Evolutionary conservation across 2,888 invertebrate genomes (phyloP).

Genomic region (Myopa tessellatipennis): DNA sequence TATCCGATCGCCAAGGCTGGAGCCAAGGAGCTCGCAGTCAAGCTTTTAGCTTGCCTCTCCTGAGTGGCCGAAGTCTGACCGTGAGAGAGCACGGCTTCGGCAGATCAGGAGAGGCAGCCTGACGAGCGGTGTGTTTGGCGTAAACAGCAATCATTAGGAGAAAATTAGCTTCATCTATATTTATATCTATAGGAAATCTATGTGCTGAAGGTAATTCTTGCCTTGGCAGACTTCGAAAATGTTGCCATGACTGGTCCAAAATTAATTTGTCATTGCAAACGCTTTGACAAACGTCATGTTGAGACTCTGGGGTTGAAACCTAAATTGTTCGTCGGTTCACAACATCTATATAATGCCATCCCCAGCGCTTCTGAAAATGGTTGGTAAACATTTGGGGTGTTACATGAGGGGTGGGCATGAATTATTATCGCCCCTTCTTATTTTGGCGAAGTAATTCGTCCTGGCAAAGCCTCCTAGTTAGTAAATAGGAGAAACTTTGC

Average conservation of each 20-base stretch:
- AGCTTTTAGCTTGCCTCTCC: no score
- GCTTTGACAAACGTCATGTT: background rate
- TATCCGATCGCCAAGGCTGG: no score
- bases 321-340: background rate
- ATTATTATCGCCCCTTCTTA: constrained; percentile 4
- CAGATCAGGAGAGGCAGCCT: no score
- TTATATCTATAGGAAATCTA: background rate
- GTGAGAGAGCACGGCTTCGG: no score
- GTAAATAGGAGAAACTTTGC: no score
- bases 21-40: no score
- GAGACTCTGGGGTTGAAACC: background rate
- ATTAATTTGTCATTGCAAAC: background rate
- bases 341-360: constrained; percentile 1
- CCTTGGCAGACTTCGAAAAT: constrained; percentile 19
- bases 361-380: constrained; percentile 14
- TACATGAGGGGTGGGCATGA: background rate
- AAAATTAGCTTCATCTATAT: constrained; percentile 1
- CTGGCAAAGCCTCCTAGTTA: no score
- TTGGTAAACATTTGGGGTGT: constrained; percentile 1
- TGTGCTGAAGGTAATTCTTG: background rate
- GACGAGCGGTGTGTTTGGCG: no score
- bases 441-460: background rate
- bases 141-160: no score
- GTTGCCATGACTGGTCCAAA: constrained; percentile 13
- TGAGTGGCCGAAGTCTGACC: no score